Conservation (phyloP, 2,888 invertebrate genomes). For the Chelonus formosanus region DNA sequence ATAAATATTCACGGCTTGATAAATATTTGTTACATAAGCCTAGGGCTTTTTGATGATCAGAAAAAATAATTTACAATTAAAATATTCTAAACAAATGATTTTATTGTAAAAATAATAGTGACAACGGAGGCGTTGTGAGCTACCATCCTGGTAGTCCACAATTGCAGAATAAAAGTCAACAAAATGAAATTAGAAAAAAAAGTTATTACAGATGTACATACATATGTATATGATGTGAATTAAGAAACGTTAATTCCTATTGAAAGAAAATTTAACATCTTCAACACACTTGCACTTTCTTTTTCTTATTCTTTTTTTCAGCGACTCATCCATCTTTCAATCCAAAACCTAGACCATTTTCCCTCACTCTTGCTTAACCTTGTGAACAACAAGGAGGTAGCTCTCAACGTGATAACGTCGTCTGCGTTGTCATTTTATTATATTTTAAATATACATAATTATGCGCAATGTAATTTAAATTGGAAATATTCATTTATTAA, state of each 20-base stretch:
- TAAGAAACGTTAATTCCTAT: too few species aligned
- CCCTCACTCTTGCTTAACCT: slow-evolving; percentile 67
- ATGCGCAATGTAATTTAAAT: too few species aligned
- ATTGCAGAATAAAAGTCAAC: neutral
- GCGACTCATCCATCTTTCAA: slow-evolving; percentile 72
- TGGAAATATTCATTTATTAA: too few species aligned
- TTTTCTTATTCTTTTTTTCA: slow-evolving; percentile 66
- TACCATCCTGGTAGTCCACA: neutral
- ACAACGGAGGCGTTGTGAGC: slow-evolving; percentile 7
- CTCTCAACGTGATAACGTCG: slow-evolving; percentile 53
- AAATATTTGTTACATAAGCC: slow-evolving; percentile 1
- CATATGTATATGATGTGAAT: too few species aligned
- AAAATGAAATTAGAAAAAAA: too few species aligned
- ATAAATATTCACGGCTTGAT: neutral
- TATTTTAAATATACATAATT: neutral
- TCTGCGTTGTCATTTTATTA: slow-evolving; percentile 17
- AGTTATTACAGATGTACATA: too few species aligned
- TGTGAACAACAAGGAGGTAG: slow-evolving; percentile 48
- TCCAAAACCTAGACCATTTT: slow-evolving; percentile 71
- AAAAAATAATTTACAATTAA: neutral
- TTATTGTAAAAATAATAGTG: neutral
- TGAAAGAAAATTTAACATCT: slow-evolving; percentile 14
- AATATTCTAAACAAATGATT: neutral
- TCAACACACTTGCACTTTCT: slow-evolving; percentile 34
- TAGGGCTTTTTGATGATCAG: neutral